Percentiles rank a stretch among this genome's conserved stretches.
These are phyloP conservation scores for Cephalophus harveyi DNA, from an alignment of 2,113 vertebrate species.

Conservation along the genomic window DNA sequence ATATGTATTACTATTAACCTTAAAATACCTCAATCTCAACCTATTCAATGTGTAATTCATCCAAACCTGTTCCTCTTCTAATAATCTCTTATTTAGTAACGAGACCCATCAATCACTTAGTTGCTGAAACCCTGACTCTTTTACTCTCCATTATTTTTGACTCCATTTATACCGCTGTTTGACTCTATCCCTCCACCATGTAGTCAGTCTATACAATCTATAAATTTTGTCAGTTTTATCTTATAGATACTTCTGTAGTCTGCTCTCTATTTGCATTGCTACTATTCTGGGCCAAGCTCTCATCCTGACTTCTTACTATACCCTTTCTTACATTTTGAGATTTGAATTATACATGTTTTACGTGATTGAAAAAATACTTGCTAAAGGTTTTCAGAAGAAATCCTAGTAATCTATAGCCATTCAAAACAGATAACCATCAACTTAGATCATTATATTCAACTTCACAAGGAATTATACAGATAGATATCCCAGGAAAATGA, in stretches of 20 bases:
- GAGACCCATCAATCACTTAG: background rate
- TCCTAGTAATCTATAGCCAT: constrained; percentile 4
- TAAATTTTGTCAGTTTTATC: background rate
- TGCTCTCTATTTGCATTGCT: background rate
- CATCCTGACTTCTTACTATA: background rate
- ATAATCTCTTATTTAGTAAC: background rate
- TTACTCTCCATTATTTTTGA: background rate
- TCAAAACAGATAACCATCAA: background rate
- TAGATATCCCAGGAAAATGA: background rate
- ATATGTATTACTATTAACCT: background rate
- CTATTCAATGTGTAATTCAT: background rate
- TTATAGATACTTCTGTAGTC: background rate
- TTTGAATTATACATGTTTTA: constrained; percentile 12
- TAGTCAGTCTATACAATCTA: background rate
- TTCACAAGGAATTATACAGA: constrained; percentile 3
- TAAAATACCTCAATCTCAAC: background rate
- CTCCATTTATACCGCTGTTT: background rate
- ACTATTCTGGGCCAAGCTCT: background rate
- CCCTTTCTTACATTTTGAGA: constrained; percentile 26
- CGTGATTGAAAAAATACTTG: background rate
- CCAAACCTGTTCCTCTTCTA: background rate
- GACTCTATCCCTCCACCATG: background rate
- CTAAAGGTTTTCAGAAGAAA: constrained; percentile 43
- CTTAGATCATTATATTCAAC: background rate
- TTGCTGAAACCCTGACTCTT: background rate